phyloP scores from a whole-genome alignment of 2,113 vertebrate species.

The Tyto alba region DNA sequence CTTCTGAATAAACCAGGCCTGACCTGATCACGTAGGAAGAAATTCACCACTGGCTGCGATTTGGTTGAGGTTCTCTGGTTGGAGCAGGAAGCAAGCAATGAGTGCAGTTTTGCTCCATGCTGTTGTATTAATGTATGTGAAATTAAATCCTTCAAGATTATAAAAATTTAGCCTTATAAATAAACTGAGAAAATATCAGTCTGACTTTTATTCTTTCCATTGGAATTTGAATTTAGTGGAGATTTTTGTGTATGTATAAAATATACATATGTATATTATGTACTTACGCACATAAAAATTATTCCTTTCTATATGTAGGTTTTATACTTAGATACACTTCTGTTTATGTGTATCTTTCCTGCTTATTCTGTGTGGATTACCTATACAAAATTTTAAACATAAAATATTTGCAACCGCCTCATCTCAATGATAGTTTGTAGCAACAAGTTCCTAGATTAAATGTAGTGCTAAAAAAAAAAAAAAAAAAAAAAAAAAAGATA shows the following conservation, averaged over 20 bases:
- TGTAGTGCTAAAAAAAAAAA: neutral
- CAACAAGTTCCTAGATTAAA: neutral
- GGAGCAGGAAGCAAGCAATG: neutral
- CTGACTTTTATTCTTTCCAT: neutral
- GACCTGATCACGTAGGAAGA: neutral
- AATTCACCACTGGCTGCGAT: neutral
- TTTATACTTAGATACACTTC: neutral
- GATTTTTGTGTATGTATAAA: neutral
- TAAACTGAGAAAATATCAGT: neutral
- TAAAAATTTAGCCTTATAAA: neutral
- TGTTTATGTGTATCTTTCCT: neutral
- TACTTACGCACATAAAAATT: accelerated
- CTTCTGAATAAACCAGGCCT: neutral
- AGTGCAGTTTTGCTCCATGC: neutral
- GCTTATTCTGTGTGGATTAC: neutral
- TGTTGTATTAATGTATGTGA: neutral
- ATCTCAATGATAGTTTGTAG: neutral
- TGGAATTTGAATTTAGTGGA: neutral
- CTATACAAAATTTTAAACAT: neutral
- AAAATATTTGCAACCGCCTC: neutral
- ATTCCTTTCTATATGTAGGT: neutral
- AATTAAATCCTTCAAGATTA: neutral
- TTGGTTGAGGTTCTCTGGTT: neutral
- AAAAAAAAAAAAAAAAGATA: too few relatives aligned
- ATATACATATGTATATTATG: neutral